Evolutionary conservation across 2,797 vertebrate species (phyloP).

Genomic region (Neostethus bicornis): DNA sequence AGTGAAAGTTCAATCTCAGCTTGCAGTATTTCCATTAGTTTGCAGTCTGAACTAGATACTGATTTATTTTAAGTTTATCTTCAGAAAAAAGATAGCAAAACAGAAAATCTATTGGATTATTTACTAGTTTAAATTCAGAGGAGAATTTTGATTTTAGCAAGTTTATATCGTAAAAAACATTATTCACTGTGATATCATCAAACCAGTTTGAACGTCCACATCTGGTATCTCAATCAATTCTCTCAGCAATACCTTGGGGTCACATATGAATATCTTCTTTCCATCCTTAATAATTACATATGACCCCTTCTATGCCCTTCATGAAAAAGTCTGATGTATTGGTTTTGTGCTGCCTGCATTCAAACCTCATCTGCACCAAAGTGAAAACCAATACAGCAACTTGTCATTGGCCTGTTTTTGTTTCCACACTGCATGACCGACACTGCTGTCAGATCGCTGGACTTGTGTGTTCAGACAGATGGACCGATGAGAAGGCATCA

Average conservation of each 20-base stretch:
- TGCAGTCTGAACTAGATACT: too few species aligned
- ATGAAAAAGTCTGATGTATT: slow-evolving; percentile 61
- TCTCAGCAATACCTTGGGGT: slow-evolving; percentile 31
- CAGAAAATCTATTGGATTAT: slow-evolving; percentile 1
- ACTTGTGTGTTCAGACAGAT: slow-evolving; percentile 34
- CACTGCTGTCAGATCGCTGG: slow-evolving; percentile 27
- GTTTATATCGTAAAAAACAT: slow-evolving; percentile 12
- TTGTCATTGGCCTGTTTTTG: slow-evolving; percentile 51
- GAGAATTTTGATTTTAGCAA: slow-evolving; percentile 13
- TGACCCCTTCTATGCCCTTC: slow-evolving; percentile 36
- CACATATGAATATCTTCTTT: slow-evolving; percentile 64
- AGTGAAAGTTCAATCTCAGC: too few species aligned
- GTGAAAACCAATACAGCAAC: slow-evolving; percentile 51
- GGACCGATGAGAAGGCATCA: slow-evolving; percentile 25
- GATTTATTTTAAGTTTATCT: slow-evolving; percentile 7
- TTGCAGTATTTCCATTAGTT: too few species aligned
- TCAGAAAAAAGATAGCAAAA: slow-evolving; percentile 8
- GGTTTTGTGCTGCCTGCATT: slow-evolving; percentile 48
- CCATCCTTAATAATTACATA: slow-evolving; percentile 58
- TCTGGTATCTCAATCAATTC: slow-evolving; percentile 65
- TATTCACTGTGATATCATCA: slow-evolving; percentile 31
- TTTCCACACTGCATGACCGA: slow-evolving; percentile 53
- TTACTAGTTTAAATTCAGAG: slow-evolving; percentile 14
- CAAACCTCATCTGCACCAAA: slow-evolving; percentile 35
- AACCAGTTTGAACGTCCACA: slow-evolving; percentile 43